Evolutionary conservation across 2,888 invertebrate genomes (phyloP).

Genomic region (Gonocerus acuteangulatus): DNA sequence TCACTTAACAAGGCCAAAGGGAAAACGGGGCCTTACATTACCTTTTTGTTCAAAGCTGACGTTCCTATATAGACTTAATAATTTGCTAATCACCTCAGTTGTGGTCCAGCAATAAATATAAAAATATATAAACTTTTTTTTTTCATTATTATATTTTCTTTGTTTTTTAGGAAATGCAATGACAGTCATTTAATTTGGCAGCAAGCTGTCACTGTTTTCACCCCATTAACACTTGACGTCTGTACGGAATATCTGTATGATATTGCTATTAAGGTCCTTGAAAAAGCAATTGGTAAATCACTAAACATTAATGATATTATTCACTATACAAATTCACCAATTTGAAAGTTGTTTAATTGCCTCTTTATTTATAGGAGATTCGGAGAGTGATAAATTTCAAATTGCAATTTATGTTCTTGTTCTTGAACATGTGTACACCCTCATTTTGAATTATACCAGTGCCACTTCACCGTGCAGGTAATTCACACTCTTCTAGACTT

Average conservation of each 20-base stretch:
- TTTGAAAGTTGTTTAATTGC: too few species aligned
- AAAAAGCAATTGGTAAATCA: constrained; percentile 46
- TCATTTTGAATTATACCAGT: constrained; percentile 56
- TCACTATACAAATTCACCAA: background rate
- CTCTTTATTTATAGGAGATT: constrained; percentile 48
- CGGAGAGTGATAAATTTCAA: constrained; percentile 58
- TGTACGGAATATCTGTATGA: constrained; percentile 67
- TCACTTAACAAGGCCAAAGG: too few species aligned
- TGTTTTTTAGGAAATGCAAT: constrained; percentile 18
- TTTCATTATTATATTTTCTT: too few species aligned
- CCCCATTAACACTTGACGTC: constrained; percentile 68
- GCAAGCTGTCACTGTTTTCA: constrained; percentile 56
- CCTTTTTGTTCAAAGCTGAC: too few species aligned
- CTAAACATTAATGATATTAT: constrained; percentile 42
- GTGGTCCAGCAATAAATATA: too few species aligned
- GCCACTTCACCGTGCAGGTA: constrained; percentile 36
- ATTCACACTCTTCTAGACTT: too few species aligned
- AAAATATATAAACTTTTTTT: too few species aligned
- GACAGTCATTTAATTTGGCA: constrained; percentile 12
- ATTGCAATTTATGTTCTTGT: constrained; percentile 57
- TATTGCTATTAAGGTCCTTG: constrained; percentile 54
- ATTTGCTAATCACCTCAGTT: too few species aligned
- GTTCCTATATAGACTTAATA: too few species aligned
- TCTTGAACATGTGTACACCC: constrained; percentile 58
- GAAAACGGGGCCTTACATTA: too few species aligned